Percentiles rank a stretch among this genome's conserved stretches.
These are phyloP conservation scores for Arge pagana DNA, from an alignment of 2,888 invertebrate species.

Conservation along the genomic window DNA sequence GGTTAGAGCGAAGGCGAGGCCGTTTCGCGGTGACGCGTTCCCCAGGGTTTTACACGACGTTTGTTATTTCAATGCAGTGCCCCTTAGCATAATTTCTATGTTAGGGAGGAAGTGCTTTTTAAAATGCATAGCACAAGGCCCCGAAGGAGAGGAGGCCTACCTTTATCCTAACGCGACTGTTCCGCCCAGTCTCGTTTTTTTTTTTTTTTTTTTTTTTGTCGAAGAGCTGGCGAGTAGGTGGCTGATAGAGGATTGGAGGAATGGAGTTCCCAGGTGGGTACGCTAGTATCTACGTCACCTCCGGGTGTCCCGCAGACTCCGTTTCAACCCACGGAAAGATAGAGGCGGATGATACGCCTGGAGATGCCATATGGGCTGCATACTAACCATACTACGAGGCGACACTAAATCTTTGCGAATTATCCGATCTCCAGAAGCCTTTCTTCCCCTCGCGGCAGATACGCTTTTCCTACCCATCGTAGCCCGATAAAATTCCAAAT, in stretches of 20 bases:
- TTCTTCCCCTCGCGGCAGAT: too few relatives aligned
- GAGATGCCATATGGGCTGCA: conserved; percentile 38
- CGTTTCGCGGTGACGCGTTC: conserved; percentile 2
- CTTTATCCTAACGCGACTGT: too few relatives aligned
- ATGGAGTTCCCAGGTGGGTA: conserved; percentile 21
- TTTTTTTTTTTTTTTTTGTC: not conserved
- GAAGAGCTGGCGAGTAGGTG: not conserved
- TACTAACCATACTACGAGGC: conserved; percentile 43
- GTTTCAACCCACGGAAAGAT: conserved; percentile 20
- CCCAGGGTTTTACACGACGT: conserved; percentile 7
- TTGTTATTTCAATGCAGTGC: conserved; percentile 15
- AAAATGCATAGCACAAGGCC: conserved; percentile 43
- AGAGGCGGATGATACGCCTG: conserved; percentile 26
- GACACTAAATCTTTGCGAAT: conserved; percentile 42
- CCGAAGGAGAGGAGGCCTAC: too few relatives aligned
- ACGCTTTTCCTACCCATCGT: not conserved
- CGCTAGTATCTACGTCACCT: conserved; percentile 22
- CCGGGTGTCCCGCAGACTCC: conserved; percentile 11
- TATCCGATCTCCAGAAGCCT: conserved; percentile 31
- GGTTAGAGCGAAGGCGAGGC: too few relatives aligned
- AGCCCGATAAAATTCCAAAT: too few relatives aligned
- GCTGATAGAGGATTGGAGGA: conserved; percentile 1
- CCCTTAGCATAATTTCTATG: conserved; percentile 19
- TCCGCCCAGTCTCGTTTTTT: not conserved
- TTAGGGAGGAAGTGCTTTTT: conserved; percentile 33